These are phyloP conservation scores for Terrapene triunguis DNA, from an alignment of 2,113 vertebrate genomes.

Conservation along the genomic window DNA sequence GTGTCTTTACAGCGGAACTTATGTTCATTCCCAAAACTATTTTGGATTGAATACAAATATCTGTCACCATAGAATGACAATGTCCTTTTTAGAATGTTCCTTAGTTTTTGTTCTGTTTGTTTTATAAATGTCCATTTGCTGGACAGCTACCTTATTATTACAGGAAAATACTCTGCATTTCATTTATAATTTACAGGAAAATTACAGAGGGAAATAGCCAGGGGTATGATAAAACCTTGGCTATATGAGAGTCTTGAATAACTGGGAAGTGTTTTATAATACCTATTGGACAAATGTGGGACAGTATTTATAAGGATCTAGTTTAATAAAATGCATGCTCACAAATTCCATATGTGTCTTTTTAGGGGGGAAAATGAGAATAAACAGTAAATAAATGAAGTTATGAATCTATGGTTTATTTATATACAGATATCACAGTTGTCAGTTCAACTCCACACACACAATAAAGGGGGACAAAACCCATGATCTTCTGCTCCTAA, in stretches of 20 bases:
- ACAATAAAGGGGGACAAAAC: not conserved
- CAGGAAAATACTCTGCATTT: not conserved
- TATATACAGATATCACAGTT: not conserved
- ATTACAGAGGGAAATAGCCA: not conserved
- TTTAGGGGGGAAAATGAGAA: not conserved
- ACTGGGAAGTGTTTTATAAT: not conserved
- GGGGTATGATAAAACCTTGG: not conserved
- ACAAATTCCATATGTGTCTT: not conserved
- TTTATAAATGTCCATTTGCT: not conserved
- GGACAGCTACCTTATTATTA: not conserved
- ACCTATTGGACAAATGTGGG: not conserved
- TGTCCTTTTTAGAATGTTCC: not conserved
- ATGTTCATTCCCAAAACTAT: not conserved
- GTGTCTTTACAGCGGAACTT: conserved; percentile 9
- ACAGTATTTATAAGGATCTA: not conserved
- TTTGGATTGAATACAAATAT: not conserved
- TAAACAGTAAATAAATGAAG: not conserved
- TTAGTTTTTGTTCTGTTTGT: not conserved
- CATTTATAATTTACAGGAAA: not conserved
- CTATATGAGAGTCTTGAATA: not conserved
- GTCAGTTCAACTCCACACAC: not conserved
- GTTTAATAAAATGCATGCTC: not conserved
- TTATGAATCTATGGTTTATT: not conserved
- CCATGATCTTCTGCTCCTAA: not conserved
- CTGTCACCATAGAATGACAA: not conserved